Percentiles rank a stretch among this genome's conserved stretches.
phyloP scores from a whole-genome alignment of 92 coral and sea anemone species.

The Palythoa heliodiscus region DNA sequence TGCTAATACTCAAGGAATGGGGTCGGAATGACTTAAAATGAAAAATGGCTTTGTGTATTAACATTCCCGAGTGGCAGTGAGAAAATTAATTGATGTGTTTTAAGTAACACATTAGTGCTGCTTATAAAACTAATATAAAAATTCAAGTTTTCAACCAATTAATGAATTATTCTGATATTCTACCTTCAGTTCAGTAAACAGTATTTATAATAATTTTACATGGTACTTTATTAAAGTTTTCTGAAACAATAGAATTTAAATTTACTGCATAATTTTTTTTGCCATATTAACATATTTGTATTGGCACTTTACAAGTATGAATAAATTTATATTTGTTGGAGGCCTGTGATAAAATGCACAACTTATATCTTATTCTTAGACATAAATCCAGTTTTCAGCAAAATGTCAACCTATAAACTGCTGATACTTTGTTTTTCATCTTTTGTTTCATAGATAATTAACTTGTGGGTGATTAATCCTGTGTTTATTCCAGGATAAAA shows the following conservation, averaged over 20 bases:
- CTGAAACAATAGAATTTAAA: slow-evolving; percentile 30
- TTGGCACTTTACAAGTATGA: neutral
- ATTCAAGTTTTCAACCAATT: neutral
- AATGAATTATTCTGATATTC: neutral
- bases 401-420: neutral
- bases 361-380: neutral
- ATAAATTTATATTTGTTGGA: neutral
- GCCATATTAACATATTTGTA: neutral
- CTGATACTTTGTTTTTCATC: slow-evolving; percentile 7
- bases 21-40: neutral
- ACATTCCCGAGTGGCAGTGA: neutral
- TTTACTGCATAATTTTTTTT: slow-evolving; percentile 2
- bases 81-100: neutral
- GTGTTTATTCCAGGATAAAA: slow-evolving; percentile 5
- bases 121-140: neutral
- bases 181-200: slow-evolving; percentile 9
- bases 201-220: slow-evolving; percentile 10
- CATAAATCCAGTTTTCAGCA: neutral
- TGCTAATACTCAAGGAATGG: slow-evolving; percentile 21
- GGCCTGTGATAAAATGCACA: neutral
- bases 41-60: neutral
- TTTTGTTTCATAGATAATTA: slow-evolving; percentile 5
- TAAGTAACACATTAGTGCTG: neutral
- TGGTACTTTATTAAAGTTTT: neutral
- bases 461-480: slow-evolving; percentile 6